phyloP scores from a whole-genome alignment of 2,888 invertebrate species.

The Sphinx pinastri region DNA sequence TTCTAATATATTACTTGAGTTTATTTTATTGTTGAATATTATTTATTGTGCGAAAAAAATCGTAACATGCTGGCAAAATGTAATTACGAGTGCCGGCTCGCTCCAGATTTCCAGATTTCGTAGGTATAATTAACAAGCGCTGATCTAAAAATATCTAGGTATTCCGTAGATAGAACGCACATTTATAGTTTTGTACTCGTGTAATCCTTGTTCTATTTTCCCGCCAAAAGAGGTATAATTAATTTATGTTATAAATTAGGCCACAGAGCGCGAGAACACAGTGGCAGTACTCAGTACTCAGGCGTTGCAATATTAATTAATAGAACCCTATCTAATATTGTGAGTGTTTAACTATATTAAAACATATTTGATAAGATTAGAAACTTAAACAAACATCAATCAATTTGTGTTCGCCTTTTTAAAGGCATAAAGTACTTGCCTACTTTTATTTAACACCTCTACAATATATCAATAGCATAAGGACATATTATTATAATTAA shows the following conservation, averaged over 20 bases:
- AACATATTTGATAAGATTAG: too few relatives aligned
- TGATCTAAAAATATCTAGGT: conserved; percentile 55
- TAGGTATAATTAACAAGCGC: conserved; percentile 61
- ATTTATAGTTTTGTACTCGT: conserved; percentile 9
- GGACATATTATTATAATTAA: too few relatives aligned
- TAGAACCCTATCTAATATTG: too few relatives aligned
- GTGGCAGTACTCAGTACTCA: neutral
- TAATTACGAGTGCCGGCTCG: conserved; percentile 44
- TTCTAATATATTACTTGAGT: neutral
- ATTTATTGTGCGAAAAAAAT: conserved; percentile 18
- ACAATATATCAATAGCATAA: too few relatives aligned
- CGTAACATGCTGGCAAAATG: conserved; percentile 15
- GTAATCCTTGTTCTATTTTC: neutral
- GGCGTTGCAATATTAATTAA: too few relatives aligned
- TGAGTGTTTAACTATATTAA: too few relatives aligned
- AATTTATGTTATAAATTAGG: neutral
- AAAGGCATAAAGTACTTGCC: too few relatives aligned
- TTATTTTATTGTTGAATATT: neutral
- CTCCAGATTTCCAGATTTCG: conserved; percentile 60
- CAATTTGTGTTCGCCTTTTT: too few relatives aligned
- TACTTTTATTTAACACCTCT: too few relatives aligned
- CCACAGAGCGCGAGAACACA: neutral
- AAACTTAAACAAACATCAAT: too few relatives aligned
- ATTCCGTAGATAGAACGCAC: conserved; percentile 33
- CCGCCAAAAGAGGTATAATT: conserved; percentile 4